Evolutionary conservation across 2,888 invertebrate species (phyloP).

Genomic region (Drosophila antonietae): DNA sequence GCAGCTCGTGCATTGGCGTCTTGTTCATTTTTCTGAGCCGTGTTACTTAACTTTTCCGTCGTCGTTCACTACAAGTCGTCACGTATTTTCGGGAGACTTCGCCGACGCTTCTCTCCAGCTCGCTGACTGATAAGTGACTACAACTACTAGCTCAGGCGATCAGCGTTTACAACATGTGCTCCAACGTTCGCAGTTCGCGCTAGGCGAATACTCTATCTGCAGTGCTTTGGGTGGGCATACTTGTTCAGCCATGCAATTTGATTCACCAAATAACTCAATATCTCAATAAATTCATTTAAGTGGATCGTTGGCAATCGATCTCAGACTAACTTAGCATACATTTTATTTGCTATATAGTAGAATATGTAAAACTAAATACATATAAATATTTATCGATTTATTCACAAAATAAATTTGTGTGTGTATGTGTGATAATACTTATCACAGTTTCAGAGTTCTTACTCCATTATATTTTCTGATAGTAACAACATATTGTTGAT

Average conservation of each 20-base stretch:
- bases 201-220: neutral
- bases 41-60: neutral
- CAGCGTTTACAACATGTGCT: slow-evolving; percentile 15
- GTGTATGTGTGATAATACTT: too few relatives aligned
- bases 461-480: neutral
- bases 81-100: neutral
- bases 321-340: too few relatives aligned
- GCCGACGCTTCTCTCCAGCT: slow-evolving; percentile 30
- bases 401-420: too few relatives aligned
- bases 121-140: slow-evolving; percentile 40
- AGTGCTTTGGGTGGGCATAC: neutral
- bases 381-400: too few relatives aligned
- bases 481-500: neutral
- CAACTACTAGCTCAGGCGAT: slow-evolving; percentile 35
- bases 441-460: too few relatives aligned
- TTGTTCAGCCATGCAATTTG: neutral
- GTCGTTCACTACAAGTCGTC: slow-evolving; percentile 1
- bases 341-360: too few relatives aligned
- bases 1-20: slow-evolving; percentile 56
- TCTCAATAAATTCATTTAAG: neutral
- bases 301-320: too few relatives aligned
- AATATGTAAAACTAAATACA: too few relatives aligned
- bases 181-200: slow-evolving; percentile 8
- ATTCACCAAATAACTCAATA: neutral
- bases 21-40: slow-evolving; percentile 44